These are phyloP conservation scores for Maniola hyperantus DNA, from an alignment of 2,888 invertebrate species.

Conservation along the genomic window DNA sequence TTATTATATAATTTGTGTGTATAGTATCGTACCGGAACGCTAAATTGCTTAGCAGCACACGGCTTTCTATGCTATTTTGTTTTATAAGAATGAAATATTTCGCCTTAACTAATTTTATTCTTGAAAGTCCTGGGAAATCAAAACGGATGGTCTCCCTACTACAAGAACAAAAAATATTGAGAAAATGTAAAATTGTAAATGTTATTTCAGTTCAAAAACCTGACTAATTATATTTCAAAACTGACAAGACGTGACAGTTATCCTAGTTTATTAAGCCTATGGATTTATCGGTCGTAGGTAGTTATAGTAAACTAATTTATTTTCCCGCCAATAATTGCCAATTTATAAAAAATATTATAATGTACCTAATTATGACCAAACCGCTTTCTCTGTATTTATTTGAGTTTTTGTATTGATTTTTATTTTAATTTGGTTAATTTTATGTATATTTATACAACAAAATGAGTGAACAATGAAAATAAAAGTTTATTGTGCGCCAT, in stretches of 20 bases:
- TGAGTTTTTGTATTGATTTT: background rate
- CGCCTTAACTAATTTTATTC: background rate
- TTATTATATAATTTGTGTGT: too few relatives aligned
- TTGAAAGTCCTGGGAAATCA: background rate
- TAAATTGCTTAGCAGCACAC: too few relatives aligned
- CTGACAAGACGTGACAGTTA: background rate
- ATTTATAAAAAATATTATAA: background rate
- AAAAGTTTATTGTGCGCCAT: conserved; percentile 14
- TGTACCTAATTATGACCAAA: background rate
- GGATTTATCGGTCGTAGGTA: background rate
- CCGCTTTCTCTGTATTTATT: background rate
- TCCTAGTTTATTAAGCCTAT: too few relatives aligned
- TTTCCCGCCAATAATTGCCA: background rate
- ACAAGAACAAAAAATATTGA: background rate
- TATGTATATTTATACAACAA: background rate
- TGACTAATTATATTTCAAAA: background rate
- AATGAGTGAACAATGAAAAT: background rate
- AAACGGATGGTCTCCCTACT: conserved; percentile 6
- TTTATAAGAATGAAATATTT: too few relatives aligned
- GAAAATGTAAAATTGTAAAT: too few relatives aligned
- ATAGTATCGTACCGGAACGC: too few relatives aligned
- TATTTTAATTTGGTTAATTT: background rate
- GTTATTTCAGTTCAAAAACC: background rate
- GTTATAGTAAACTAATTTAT: too few relatives aligned
- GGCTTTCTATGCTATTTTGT: too few relatives aligned